phyloP scores from a whole-genome alignment of 2,888 invertebrate genomes.

The Chirona hameri region DNA sequence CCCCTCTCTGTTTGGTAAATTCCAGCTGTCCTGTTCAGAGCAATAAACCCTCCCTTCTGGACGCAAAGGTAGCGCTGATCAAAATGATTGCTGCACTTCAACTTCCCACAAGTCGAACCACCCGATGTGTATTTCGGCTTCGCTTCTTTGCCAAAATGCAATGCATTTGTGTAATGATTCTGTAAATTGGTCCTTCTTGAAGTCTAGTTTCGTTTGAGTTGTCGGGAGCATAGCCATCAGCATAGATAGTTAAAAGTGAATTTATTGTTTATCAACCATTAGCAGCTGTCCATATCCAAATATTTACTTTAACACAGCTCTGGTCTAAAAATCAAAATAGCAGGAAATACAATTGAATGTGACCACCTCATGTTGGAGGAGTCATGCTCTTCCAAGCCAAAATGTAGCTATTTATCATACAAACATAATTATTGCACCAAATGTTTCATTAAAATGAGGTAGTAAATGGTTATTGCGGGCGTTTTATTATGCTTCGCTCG shows the following conservation, averaged over 20 bases:
- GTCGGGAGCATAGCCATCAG: neutral
- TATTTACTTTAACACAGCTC: neutral
- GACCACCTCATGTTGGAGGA: neutral
- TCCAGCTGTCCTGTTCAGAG: neutral
- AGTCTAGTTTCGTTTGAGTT: neutral
- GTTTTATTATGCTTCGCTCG: too few species aligned
- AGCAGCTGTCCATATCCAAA: neutral
- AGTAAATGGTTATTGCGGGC: too few species aligned
- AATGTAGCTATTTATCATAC: neutral
- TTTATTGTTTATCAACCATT: neutral
- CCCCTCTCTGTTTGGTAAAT: neutral
- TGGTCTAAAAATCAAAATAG: neutral
- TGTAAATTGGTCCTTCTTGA: neutral
- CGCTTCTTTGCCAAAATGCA: neutral
- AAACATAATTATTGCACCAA: too few species aligned
- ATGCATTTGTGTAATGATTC: neutral
- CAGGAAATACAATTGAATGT: neutral
- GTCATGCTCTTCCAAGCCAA: neutral
- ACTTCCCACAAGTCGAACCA: neutral
- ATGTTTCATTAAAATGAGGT: too few species aligned
- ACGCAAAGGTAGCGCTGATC: neutral
- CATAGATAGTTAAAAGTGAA: neutral
- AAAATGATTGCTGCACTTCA: neutral
- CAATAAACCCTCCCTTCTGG: neutral
- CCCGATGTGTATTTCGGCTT: neutral